Evolutionary conservation across 1,140 invertebrate species (phyloP).

Genomic region (Zeugodacus cucurbitae): DNA sequence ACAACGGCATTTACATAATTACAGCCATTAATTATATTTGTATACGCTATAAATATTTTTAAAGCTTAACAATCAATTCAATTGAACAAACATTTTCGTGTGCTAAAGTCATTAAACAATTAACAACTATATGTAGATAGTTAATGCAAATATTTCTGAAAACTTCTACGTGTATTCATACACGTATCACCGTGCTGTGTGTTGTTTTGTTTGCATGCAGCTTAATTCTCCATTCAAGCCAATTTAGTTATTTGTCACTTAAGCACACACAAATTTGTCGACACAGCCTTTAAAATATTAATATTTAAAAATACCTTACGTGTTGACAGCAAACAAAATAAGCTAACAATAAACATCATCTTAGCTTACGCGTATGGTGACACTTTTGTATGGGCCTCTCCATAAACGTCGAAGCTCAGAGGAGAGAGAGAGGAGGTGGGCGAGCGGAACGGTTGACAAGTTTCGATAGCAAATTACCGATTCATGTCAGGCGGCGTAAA

Average conservation of each 20-base stretch:
- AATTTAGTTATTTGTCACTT: conserved; percentile 1
- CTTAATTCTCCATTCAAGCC: neutral
- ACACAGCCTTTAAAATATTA: neutral
- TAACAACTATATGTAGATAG: neutral
- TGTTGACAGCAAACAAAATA: conserved; percentile 32
- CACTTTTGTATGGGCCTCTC: neutral
- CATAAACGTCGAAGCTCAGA: neutral
- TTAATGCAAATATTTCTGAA: neutral
- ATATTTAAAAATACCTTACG: conserved; percentile 24
- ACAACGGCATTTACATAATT: neutral
- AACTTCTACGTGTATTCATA: neutral
- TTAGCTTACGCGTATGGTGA: neutral
- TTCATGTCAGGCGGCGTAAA: conserved; percentile 21
- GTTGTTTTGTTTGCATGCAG: neutral
- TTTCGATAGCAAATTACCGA: neutral
- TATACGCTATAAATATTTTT: neutral
- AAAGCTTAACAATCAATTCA: neutral
- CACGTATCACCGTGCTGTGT: neutral
- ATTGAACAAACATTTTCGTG: neutral
- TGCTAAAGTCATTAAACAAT: neutral
- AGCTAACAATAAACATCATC: conserved; percentile 4
- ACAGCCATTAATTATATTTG: neutral
- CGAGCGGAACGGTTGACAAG: neutral
- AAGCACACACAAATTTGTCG: neutral
- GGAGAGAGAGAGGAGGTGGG: neutral